A percentile compares a stretch with the other conserved stretches of the same genome.
Conservation (phyloP, 2,113 vertebrate genomes). For the cat (Felis catus) region F.catus_Fca126_mat1.0 CM031421.1:3275001-3275500, state of each 20-base stretch:
- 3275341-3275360: conserved; percentile 12
- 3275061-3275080: background rate
- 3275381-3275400: background rate
- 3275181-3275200: background rate
- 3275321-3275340: background rate
- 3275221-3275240: background rate
- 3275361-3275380: background rate
- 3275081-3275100: background rate
- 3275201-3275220: background rate
- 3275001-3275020: background rate
- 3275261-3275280: background rate
- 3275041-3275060: background rate
- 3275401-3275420: background rate
- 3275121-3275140: background rate
- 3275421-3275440: conserved; percentile 6
- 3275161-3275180: background rate
- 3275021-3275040: background rate
- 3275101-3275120: background rate
- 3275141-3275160: background rate
- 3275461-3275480: background rate
- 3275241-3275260: background rate
- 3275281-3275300: background rate
- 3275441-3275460: conserved; percentile 17
- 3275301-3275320: background rate
- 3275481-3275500: background rate